Evolutionary conservation across 2,113 vertebrate genomes (phyloP), one percentile per base, ranked within the genome.

Genomic region (Dermatemys mawii): DNA sequence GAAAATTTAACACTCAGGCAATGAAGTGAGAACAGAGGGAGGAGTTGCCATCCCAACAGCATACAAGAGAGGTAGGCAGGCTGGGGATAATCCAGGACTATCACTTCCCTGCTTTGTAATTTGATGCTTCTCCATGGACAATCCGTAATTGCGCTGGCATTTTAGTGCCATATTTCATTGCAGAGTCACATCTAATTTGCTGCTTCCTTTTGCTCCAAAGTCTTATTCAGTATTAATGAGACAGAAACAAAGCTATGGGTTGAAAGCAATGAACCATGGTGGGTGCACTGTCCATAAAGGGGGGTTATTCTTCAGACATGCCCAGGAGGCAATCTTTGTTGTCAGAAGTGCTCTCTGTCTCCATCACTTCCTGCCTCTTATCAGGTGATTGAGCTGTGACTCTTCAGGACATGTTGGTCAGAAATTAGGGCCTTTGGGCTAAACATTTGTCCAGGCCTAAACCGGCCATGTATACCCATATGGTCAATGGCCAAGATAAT

Each of bases 401-500:
- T 49, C n/a, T 83, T 49, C 35, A n/a, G 41, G 13, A 2, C 12
- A 29, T 82, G 21, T 17, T 91, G 73, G 78, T 60, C 80, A 84
- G n/a, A 70, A 57, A 88, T 81, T 83, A 38, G 89, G 82, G 48
- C 51, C n/a, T 81, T 60, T 27, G 78, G 50, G 29, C 0, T 2
- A n/a, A 83, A 46, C 78, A 51, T 16, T 85, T 75, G 51, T 83
- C 16, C 57, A 80, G 49, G 76, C 12, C 24, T 88, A 83, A 32
- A 27, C 0, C 0, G 5, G 78, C 78, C 73, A 38, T 57, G 12
- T n/a, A 19, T 12, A 67, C 44, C 84, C 51, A 49, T 81, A 57
- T 0, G 0, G 16, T 10, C 9, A 32, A 44, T 2, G 2, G 46
- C 78, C 81, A n/a, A 70, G 80, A 83, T n/a, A 0, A 29, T 90